Percentiles rank a stretch among this genome's conserved stretches.
phyloP scores from a whole-genome alignment of 2,797 vertebrate species.

The Malacoraja senta region DNA sequence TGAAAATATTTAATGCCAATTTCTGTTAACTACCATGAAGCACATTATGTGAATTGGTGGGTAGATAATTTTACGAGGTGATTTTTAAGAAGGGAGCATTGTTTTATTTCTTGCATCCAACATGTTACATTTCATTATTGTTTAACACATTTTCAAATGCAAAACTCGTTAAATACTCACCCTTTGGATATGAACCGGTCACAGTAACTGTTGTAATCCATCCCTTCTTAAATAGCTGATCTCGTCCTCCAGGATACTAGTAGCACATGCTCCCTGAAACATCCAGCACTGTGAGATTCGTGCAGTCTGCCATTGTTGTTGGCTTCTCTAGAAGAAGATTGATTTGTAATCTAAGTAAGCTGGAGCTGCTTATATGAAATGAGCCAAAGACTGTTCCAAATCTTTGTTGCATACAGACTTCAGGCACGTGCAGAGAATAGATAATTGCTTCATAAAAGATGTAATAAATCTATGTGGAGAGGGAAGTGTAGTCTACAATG shows the following conservation, averaged over 20 bases:
- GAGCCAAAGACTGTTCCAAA: conserved; percentile 8
- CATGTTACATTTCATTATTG: background rate
- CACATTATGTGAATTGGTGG: background rate
- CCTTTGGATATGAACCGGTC: background rate
- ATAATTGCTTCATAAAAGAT: background rate
- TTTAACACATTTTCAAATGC: background rate
- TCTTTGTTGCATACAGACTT: background rate
- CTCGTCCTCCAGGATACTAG: background rate
- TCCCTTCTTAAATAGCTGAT: background rate
- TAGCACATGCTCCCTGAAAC: background rate
- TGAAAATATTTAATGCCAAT: background rate
- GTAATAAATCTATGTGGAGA: conserved; percentile 2
- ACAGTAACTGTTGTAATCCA: background rate
- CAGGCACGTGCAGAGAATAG: conserved; percentile 19
- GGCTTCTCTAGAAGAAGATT: conserved; percentile 15
- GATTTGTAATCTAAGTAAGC: background rate
- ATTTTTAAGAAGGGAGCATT: background rate
- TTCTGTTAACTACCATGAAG: background rate
- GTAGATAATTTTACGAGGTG: background rate
- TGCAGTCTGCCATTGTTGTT: background rate
- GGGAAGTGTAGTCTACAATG: background rate
- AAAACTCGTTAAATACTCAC: background rate
- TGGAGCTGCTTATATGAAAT: background rate
- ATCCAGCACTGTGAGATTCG: background rate
- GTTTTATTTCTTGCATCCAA: background rate